Percentiles rank a stretch among this genome's conserved stretches.
Conservation (phyloP, 2,797 vertebrate species). For the Galagoides demidoff region DNA sequence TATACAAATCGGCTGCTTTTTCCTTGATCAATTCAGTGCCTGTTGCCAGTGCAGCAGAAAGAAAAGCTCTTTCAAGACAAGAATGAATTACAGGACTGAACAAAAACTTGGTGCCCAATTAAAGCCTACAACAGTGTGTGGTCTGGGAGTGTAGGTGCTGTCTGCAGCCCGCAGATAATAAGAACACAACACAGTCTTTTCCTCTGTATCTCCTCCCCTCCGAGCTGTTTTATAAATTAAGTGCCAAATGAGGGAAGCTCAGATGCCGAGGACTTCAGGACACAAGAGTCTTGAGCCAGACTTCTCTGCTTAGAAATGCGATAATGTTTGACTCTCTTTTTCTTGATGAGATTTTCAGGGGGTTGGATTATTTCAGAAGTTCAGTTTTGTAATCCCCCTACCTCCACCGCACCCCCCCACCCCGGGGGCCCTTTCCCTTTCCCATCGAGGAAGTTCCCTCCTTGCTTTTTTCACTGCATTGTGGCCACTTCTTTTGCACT, state of each 20-base stretch:
- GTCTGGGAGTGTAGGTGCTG: neutral
- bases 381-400: neutral
- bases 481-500: neutral
- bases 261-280: neutral
- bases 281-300: neutral
- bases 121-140: constrained; percentile 18
- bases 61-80: constrained; percentile 30
- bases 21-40: constrained; percentile 21
- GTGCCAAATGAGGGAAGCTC: neutral
- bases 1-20: neutral
- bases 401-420: accelerated
- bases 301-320: constrained; percentile 14
- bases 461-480: neutral
- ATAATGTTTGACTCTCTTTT: neutral
- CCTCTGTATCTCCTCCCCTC: neutral
- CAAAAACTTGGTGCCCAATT: neutral
- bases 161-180: neutral
- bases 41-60: neutral
- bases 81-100: neutral
- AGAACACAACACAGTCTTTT: neutral
- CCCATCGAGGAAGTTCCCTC: neutral
- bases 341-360: neutral
- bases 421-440: neutral
- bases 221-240: neutral
- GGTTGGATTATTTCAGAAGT: neutral